These are phyloP conservation scores for Apostichopus parvimensis DNA, from an alignment of 35 echinoderm and acorn worm genomes.

Conservation along the genomic window DNA sequence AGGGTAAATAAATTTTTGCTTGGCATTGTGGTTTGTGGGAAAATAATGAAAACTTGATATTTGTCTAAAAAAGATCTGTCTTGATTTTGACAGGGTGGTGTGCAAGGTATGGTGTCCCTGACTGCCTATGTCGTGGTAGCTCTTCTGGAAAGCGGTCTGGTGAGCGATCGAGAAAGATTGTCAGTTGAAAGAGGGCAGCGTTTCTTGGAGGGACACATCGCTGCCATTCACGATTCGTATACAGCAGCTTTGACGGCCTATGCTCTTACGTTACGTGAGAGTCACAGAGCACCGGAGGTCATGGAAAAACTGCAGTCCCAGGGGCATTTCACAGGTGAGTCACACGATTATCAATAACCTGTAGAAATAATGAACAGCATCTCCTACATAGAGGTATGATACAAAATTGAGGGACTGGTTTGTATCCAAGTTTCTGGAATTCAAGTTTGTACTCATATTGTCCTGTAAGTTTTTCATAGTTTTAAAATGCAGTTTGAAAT, in stretches of 20 bases:
- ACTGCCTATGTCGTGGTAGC: conserved; percentile 94
- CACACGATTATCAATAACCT: too few relatives aligned
- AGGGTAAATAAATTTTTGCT: too few relatives aligned
- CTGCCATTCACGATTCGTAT: conserved; percentile 72
- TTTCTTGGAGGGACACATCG: conserved; percentile 89
- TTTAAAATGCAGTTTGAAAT: too few relatives aligned
- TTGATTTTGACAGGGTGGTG: conserved; percentile 71
- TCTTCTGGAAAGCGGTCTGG: conserved; percentile 78
- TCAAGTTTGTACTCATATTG: too few relatives aligned
- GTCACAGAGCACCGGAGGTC: conserved; percentile 58
- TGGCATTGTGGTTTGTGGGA: too few relatives aligned
- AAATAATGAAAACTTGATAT: too few relatives aligned
- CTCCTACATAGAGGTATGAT: too few relatives aligned
- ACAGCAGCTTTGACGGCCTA: conserved; percentile 87
- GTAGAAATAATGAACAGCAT: too few relatives aligned
- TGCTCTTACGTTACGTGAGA: conserved; percentile 75
- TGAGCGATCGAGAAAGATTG: conserved; percentile 58
- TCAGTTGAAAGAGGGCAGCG: conserved; percentile 74
- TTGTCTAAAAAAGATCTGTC: background rate
- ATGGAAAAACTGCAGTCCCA: conserved; percentile 38
- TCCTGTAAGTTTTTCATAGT: too few relatives aligned
- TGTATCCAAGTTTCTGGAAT: too few relatives aligned
- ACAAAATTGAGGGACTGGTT: too few relatives aligned
- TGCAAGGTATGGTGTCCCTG: conserved; percentile 82
- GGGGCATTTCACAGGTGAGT: background rate